Conservation (phyloP, 2,797 vertebrate genomes). For the Pelodytes ibericus region DNA sequence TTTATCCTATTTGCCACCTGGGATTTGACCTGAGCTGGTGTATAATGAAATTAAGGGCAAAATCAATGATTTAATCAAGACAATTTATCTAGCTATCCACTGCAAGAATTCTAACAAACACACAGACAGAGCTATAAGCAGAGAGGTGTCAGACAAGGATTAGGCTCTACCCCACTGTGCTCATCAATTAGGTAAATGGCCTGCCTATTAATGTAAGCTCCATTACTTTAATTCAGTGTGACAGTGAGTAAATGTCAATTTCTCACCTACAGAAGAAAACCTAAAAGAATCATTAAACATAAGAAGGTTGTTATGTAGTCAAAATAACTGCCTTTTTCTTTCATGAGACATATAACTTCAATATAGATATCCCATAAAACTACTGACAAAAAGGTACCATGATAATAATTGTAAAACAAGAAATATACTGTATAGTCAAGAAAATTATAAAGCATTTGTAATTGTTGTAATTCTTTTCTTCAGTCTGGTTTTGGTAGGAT, state of each 20-base stretch:
- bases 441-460: too few species aligned
- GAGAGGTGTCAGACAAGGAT: not conserved
- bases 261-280: too few species aligned
- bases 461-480: too few species aligned
- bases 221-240: not conserved
- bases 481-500: too few species aligned
- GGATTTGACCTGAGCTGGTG: not conserved
- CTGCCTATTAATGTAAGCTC: not conserved
- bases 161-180: not conserved
- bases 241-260: not conserved
- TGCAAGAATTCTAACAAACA: not conserved
- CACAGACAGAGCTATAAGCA: not conserved
- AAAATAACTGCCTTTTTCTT: too few species aligned
- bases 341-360: too few species aligned
- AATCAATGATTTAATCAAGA: conserved; percentile 7
- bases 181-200: not conserved
- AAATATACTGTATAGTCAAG: too few species aligned
- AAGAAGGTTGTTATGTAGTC: too few species aligned
- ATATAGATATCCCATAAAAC: too few species aligned
- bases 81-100: not conserved
- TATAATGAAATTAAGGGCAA: not conserved
- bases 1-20: not conserved
- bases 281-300: not conserved
- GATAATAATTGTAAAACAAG: too few species aligned
- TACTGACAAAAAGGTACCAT: too few species aligned